Conservation (phyloP, 2,113 vertebrate species). For the Ceuthmochares aereus region DNA sequence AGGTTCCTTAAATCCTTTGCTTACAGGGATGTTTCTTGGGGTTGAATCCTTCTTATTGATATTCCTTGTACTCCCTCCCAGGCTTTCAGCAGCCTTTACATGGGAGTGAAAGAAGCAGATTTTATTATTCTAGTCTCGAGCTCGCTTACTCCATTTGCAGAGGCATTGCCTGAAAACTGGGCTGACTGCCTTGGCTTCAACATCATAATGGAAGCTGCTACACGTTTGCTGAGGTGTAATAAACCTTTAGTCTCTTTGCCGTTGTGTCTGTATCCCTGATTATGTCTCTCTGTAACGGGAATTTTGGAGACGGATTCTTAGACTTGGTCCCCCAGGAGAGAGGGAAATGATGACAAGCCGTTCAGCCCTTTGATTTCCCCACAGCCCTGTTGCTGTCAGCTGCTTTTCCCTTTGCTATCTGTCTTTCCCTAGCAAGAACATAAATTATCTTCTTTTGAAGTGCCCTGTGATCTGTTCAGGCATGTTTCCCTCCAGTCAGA, state of each 20-base stretch:
- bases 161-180: background rate
- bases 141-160: fast-evolving
- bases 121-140: constrained; percentile 29
- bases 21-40: background rate
- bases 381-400: background rate
- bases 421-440: background rate
- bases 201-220: background rate
- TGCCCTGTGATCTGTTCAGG: background rate
- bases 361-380: fast-evolving
- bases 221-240: background rate
- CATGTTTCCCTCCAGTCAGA: background rate
- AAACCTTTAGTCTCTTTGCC: background rate
- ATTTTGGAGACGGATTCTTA: background rate
- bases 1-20: background rate
- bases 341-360: background rate
- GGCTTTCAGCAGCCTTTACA: constrained; percentile 19
- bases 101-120: background rate
- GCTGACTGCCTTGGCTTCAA: background rate
- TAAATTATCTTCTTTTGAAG: background rate
- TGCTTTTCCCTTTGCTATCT: background rate
- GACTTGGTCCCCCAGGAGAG: background rate
- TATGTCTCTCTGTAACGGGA: background rate
- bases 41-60: background rate
- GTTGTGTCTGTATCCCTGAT: background rate
- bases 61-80: background rate